Evolutionary conservation across 2,113 vertebrate species (phyloP).

Genomic region (Lethenteron camtschaticum): DNA sequence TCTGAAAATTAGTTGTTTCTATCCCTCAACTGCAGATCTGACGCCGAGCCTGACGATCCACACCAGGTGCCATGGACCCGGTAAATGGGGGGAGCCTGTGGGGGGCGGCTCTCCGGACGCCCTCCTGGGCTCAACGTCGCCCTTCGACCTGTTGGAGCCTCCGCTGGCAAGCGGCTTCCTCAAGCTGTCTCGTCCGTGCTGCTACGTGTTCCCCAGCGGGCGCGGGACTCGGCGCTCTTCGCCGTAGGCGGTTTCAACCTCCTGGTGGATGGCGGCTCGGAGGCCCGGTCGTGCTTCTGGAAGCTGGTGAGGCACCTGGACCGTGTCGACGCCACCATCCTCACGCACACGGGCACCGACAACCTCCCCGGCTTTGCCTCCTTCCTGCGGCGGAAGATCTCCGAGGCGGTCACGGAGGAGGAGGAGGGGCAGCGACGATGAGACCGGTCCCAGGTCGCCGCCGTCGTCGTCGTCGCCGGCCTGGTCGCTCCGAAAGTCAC

Average conservation of each 20-base stretch:
- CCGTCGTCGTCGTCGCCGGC: neutral
- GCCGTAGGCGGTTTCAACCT: conserved; percentile 75
- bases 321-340: conserved; percentile 55
- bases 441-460: neutral
- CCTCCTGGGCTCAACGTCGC: conserved; percentile 39
- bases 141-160: conserved; percentile 61
- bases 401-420: conserved; percentile 27
- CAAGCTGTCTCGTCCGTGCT: conserved; percentile 69
- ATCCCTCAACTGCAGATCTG: neutral
- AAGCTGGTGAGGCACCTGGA: conserved; percentile 83
- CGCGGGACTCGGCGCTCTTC: conserved; percentile 72
- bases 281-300: conserved; percentile 66
- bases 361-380: conserved; percentile 71
- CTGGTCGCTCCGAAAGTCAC: neutral
- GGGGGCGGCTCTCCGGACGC: neutral
- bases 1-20: neutral
- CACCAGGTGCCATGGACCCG: neutral
- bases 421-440: conserved; percentile 37
- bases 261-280: conserved; percentile 63
- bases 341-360: conserved; percentile 55
- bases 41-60: neutral
- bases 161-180: conserved; percentile 61
- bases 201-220: conserved; percentile 79
- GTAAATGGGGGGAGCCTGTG: neutral
- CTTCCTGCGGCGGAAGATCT: conserved; percentile 51